A percentile compares a stretch with the other conserved stretches of the same genome.
These are phyloP conservation scores for Lycorma delicatula DNA, from an alignment of 1,140 invertebrate genomes.

Conservation along the genomic window DNA sequence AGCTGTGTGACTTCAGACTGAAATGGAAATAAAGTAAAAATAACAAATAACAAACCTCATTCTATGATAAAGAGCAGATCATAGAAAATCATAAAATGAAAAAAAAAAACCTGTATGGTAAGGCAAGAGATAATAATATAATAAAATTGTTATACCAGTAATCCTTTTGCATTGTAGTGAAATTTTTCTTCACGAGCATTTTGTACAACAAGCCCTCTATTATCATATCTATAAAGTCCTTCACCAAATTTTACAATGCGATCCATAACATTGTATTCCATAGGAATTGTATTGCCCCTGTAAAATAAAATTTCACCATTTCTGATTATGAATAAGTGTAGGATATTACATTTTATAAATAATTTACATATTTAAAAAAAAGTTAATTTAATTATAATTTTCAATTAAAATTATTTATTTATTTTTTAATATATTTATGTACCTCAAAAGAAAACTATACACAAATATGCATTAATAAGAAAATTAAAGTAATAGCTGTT, in stretches of 20 bases:
- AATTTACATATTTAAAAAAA: too few species aligned
- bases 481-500: background rate
- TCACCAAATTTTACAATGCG: slow-evolving; percentile 84
- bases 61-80: too few species aligned
- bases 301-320: slow-evolving; percentile 30
- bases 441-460: background rate
- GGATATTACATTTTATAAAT: too few species aligned
- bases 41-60: too few species aligned
- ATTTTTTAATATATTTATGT: background rate
- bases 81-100: too few species aligned
- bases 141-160: slow-evolving; percentile 45
- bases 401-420: background rate
- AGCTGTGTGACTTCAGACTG: too few species aligned
- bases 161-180: slow-evolving; percentile 86
- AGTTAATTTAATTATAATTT: background rate
- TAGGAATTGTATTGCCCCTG: slow-evolving; percentile 77
- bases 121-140: background rate
- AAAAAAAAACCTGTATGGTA: too few species aligned
- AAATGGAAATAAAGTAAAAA: too few species aligned
- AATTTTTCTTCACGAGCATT: slow-evolving; percentile 87
- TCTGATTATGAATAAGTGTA: too few species aligned
- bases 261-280: slow-evolving; percentile 86
- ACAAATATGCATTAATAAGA: background rate
- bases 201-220: slow-evolving; percentile 79
- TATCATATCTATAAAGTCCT: slow-evolving; percentile 82